Percentiles rank a stretch among this genome's conserved stretches.
phyloP scores from a whole-genome alignment of 1,140 invertebrate genomes.

The Zaprionus kolodkinae region DNA sequence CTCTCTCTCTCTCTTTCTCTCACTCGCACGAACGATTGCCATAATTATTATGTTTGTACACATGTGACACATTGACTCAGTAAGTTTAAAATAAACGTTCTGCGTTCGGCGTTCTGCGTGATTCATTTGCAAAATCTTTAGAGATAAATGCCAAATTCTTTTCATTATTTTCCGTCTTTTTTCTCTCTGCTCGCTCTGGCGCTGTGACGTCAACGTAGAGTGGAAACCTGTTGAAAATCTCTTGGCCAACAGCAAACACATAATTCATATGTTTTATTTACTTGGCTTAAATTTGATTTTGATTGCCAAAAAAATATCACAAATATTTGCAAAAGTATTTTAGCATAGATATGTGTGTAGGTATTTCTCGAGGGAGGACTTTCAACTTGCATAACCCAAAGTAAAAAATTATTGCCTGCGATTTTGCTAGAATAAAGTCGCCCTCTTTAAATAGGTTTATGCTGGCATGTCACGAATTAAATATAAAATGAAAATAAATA shows the following conservation, averaged over 20 bases:
- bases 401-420: background rate
- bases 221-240: constrained; percentile 28
- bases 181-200: constrained; percentile 7
- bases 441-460: constrained; percentile 54
- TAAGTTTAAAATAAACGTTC: constrained; percentile 25
- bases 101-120: constrained; percentile 25
- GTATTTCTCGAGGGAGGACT: background rate
- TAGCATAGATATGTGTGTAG: background rate
- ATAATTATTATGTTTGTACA: constrained; percentile 39
- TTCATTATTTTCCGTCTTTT: constrained; percentile 5
- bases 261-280: constrained; percentile 82
- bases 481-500: constrained; percentile 33
- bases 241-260: constrained; percentile 51
- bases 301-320: constrained; percentile 38
- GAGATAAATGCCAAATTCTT: constrained; percentile 20
- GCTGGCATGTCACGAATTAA: constrained; percentile 27
- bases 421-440: background rate
- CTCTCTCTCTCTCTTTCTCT: constrained; percentile 25
- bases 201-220: constrained; percentile 43
- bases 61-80: constrained; percentile 76
- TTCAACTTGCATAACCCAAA: background rate
- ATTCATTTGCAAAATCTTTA: constrained; percentile 55
- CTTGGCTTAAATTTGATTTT: constrained; percentile 62
- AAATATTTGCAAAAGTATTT: constrained; percentile 45
- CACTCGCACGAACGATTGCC: constrained; percentile 39